Evolutionary conservation across 2,888 invertebrate genomes (phyloP).

Genomic region (Agrochola circellaris): DNA sequence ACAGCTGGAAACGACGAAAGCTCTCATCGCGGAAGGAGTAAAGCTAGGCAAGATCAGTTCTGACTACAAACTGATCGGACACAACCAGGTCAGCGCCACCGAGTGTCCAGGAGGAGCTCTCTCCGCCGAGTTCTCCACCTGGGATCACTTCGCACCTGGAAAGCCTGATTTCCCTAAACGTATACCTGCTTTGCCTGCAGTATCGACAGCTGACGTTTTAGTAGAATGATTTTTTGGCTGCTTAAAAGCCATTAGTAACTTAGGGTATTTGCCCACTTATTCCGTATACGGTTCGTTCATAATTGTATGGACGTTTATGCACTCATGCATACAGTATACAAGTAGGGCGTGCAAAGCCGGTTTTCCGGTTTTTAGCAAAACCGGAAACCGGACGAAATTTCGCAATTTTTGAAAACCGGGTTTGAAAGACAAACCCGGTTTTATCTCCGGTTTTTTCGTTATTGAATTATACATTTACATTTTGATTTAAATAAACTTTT

Average conservation of each 20-base stretch:
- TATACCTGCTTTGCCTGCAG: not conserved
- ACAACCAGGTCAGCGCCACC: conserved; percentile 88
- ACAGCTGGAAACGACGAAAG: conserved; percentile 90
- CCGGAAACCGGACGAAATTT: too few species aligned
- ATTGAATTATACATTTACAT: too few species aligned
- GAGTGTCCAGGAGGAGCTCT: conserved; percentile 93
- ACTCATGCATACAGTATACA: too few species aligned
- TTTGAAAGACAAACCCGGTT: too few species aligned
- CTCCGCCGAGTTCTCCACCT: conserved; percentile 91
- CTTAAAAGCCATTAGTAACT: not conserved
- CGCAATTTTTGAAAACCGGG: too few species aligned
- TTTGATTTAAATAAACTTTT: too few species aligned
- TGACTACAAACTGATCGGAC: conserved; percentile 92
- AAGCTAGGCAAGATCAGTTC: conserved; percentile 88
- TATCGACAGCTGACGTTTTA: not conserved
- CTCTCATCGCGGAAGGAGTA: conserved; percentile 91
- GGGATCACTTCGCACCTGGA: conserved; percentile 88
- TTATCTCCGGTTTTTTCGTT: too few species aligned
- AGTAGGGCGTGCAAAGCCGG: too few species aligned
- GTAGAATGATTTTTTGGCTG: not conserved
- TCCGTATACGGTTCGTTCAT: too few species aligned
- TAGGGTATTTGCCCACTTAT: too few species aligned
- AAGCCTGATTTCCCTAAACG: conserved; percentile 36
- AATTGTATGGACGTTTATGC: too few species aligned
- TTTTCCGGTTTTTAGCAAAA: too few species aligned